Base-by-base conservation (phyloP, 2,113 vertebrate genomes). In the Ammodytes dubius region DNA sequence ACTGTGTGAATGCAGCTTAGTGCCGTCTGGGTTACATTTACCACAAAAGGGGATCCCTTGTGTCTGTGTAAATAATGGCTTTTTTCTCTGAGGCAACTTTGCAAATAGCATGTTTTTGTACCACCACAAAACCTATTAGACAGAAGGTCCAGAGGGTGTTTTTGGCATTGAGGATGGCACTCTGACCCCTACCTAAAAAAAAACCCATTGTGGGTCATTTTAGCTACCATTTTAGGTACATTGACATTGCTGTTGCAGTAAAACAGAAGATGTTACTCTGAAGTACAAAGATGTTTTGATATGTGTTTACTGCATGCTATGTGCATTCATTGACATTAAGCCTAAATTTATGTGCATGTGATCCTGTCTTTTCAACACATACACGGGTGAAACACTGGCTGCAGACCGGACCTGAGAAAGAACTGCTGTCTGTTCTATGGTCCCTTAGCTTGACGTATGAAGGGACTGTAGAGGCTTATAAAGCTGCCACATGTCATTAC, bases 401-500 rank as follows among this genome's bases (percentile, higher is more conserved):
- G 27, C 61, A 35, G 40, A 59, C 67, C 17, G n/a, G 64, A 64
- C 63, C 50, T 8, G 40, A 40, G 66, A 63, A 50, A 2, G 5
- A 70, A 72, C 65, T 35, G 17, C 60, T 70, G 52, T 77, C 76
- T 39, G 35, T 7, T 57, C 10, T 40, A 17, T 67, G 19, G 17
- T 77, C 79, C 65, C 13, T 61, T 27, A 27, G 27, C 27, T 17
- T 81, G 74, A 75, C 57, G 12, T 59, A 57, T 5, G 71, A 81
- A 69, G 52, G 27, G 15, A 19, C 71, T 19, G 68, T 11, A 2
- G 70, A 83, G 69, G 73, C 82, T 82, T 68, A 79, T 88, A 84
- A 91, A 90, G 63, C 84, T 84, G 84, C 82, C 84, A 72, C 82
- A 59, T 87, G 79, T 83, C 84, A 83, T 89, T 88, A 87, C 76